phyloP scores from a whole-genome alignment of 2,888 invertebrate genomes.

The Pollenia amentaria region DNA sequence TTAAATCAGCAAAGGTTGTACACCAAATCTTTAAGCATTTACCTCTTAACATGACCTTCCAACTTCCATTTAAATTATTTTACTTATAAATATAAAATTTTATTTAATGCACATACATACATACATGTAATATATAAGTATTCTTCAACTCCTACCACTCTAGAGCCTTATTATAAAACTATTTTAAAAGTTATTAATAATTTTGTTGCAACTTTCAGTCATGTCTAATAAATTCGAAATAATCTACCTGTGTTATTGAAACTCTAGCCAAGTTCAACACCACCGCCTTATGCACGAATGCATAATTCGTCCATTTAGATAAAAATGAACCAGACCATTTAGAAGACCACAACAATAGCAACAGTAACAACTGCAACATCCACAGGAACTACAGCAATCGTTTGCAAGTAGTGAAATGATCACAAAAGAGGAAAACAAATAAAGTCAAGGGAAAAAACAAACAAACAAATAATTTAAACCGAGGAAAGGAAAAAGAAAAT shows the following conservation, averaged over 20 bases:
- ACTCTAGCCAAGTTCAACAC: conserved; percentile 53
- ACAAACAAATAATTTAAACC: conserved; percentile 26
- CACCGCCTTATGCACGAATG: conserved; percentile 61
- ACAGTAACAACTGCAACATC: not conserved
- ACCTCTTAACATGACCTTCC: not conserved
- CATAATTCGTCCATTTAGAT: conserved; percentile 60
- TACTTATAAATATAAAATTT: not conserved
- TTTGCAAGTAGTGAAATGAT: conserved; percentile 10
- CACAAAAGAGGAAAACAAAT: not conserved
- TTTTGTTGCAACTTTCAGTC: conserved; percentile 25
- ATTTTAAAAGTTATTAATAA: conserved; percentile 59
- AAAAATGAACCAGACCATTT: conserved; percentile 56
- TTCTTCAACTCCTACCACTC: not conserved
- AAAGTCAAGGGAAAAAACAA: not conserved
- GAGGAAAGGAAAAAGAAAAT: not conserved
- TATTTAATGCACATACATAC: too few species aligned
- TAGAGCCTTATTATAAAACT: conserved; percentile 38
- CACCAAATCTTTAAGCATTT: not conserved
- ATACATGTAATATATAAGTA: not conserved
- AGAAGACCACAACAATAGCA: conserved; percentile 49
- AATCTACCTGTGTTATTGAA: conserved; percentile 51
- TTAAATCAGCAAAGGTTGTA: too few species aligned
- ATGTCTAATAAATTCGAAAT: conserved; percentile 33
- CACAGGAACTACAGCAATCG: conserved; percentile 21
- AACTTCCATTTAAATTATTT: conserved; percentile 2